Base-by-base conservation (phyloP, 2,888 invertebrate species). In the Lampropteryx suffumata region DNA sequence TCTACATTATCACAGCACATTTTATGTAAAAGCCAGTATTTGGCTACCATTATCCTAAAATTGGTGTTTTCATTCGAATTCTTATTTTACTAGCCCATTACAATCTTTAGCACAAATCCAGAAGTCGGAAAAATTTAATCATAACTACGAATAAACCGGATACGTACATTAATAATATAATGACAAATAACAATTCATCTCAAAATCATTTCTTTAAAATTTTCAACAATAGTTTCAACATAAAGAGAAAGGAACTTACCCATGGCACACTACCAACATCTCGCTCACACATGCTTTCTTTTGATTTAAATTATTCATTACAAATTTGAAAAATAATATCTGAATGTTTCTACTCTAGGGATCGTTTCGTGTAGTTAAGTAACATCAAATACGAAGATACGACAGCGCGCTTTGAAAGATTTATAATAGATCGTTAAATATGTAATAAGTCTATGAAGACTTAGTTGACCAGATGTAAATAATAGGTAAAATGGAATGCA, bases 1-100 rank as follows among this genome's bases (percentile, higher is more conserved):
- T 41, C 41, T 41, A 46, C 50, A 32, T 41, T 45, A 46, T 41
- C 50, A 51, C 50, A 51, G 50, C 29, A 41, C 41, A 35, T 35
- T 41, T 44, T 1, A 37, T 37, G 35, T 40, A 40, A 47, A 29
- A 28, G 13, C 21, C 24, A 33, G 14, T 14, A 32, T 17, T 44
- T 11, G 44, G 37, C 43, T 50, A 11, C 29, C 29, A 39, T 33
- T 43, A 43, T 28, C 37, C 43, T 50, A 43, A 39, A 17, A 28
- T 39, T 29, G 30, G 24, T 36, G 30, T 42, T 42, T 21, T n/a
- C 13, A 24, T 43, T 27, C 43, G 28, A 43, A 44, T 21, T 28
- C 36, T 30, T 36, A 44, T 13, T 9, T 12, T 29, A 29, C 11
- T 12, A 13, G 13, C 30, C 35, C 4, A 7, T 27, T 28, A 13